Percentiles rank a stretch among this genome's conserved stretches.
phyloP scores from a whole-genome alignment of 2,888 invertebrate species.

The Oscheius onirici region DNA sequence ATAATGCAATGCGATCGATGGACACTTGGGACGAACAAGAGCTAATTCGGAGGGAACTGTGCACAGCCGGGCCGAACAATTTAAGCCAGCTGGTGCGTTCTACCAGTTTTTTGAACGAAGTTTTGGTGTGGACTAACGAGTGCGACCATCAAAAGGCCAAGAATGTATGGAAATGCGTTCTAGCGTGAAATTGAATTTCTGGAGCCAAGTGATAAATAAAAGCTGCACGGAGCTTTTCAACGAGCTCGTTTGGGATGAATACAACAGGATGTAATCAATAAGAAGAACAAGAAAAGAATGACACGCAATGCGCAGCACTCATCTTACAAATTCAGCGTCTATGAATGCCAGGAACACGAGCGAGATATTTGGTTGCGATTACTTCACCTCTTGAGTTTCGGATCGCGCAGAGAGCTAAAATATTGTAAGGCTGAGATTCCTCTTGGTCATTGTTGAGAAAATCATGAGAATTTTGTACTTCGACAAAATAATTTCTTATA shows the following conservation, averaged over 20 bases:
- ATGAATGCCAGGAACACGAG: slow-evolving; percentile 22
- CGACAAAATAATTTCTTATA: too few relatives aligned
- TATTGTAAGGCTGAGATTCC: too few relatives aligned
- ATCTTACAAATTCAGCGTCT: slow-evolving; percentile 25
- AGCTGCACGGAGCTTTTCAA: background rate
- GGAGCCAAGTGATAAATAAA: background rate
- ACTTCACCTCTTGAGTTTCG: background rate
- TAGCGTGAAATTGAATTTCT: slow-evolving; percentile 15
- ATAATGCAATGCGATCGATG: slow-evolving; percentile 32
- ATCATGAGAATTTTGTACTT: too few relatives aligned
- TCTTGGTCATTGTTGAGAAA: too few relatives aligned
- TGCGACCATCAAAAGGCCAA: too few relatives aligned
- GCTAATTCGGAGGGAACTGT: slow-evolving; percentile 13
- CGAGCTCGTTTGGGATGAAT: slow-evolving; percentile 8
- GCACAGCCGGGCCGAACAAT: background rate
- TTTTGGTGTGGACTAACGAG: too few relatives aligned
- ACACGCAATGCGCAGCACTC: slow-evolving; percentile 17
- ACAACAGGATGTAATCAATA: slow-evolving; percentile 24
- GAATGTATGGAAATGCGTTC: background rate
- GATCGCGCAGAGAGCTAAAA: too few relatives aligned
- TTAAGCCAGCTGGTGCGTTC: background rate
- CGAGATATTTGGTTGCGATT: slow-evolving; percentile 5
- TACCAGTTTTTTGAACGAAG: too few relatives aligned
- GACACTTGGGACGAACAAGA: background rate
- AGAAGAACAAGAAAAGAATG: slow-evolving; percentile 12